Evolutionary conservation across 2,113 vertebrate species (phyloP).

Genomic region (Toxostoma redivivum): DNA sequence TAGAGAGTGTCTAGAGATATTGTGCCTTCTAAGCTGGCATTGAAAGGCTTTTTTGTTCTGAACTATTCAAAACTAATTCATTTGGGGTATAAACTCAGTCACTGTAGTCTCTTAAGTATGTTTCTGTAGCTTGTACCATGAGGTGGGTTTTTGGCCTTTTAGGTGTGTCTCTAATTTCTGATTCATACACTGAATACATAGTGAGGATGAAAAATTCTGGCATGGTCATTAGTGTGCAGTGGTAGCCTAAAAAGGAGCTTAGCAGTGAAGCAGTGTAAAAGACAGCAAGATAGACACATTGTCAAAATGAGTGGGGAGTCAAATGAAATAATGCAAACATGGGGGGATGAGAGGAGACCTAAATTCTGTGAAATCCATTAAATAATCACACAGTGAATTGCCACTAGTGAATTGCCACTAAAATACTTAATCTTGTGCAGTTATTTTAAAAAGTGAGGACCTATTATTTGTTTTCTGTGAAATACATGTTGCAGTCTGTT

Average conservation of each 20-base stretch:
- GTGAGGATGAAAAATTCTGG: not conserved
- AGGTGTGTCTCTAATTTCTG: not conserved
- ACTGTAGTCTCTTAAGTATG: not conserved
- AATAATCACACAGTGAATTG: not conserved
- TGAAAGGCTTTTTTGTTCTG: not conserved
- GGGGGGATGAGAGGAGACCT: not conserved
- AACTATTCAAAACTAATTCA: not conserved
- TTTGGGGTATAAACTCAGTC: not conserved
- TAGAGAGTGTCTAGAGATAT: not conserved
- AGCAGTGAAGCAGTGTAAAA: not conserved
- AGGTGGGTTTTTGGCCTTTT: accelerated
- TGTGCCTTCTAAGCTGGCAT: not conserved
- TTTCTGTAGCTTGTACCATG: not conserved
- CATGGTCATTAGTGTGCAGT: not conserved
- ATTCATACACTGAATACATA: not conserved
- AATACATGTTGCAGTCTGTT: not conserved
- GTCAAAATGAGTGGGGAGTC: not conserved
- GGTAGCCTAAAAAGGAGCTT: not conserved
- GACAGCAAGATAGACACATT: not conserved
- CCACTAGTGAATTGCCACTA: not conserved
- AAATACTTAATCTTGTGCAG: not conserved
- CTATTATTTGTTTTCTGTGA: not conserved
- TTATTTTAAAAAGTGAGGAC: not conserved
- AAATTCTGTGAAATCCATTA: not conserved
- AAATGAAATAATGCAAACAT: not conserved